Base-by-base conservation (phyloP, 2,113 vertebrate species). In the Scalopus aquaticus region DNA sequence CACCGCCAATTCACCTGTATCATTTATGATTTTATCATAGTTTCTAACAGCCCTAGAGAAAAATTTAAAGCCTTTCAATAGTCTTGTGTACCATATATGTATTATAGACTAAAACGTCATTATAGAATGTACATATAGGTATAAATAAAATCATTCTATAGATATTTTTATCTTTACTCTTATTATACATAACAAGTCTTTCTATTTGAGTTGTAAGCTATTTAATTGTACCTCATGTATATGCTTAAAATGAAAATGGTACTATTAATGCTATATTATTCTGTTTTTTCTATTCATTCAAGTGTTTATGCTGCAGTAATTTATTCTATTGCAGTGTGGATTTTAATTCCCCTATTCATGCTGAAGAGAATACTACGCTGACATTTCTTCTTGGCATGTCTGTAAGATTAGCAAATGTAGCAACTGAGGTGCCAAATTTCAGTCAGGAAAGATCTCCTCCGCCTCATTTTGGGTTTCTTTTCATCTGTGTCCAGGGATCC, bases 361-460 rank as follows among this genome's bases (percentile, higher is more conserved):
- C 26, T 5, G 19, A 87, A 76, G 74, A 96, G 22, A 79, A 82
- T 39, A 35, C 77, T 49, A 64, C 13, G 32, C 65, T 93, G 60
- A 44, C 46, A 32, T n/a, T 77, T 88, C 20, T 80, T 87, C 32
- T 73, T 67, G 65, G n/a, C 2, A 16, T 26, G 56, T 83, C 51
- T 94, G 16, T 77, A 62, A 90, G 42, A n/a, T 91, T 20, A 93
- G 64, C 70, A 95, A 83, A 84, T 88, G 83, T 58, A 95, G 82
- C 73, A 93, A 70, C 0, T 2, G 58, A 91, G 24, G 84, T 91
- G 79, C 60, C 87, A 91, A 83, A 84, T 94, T 94, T 87, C 28
- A 70, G 42, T 72, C 26, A 88, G 49, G 95, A 94, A 37, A 69
- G 19, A 19, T 37, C 65, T 77, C 28, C 12, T 56, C 13, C 79